A percentile compares a stretch with the other conserved stretches of the same genome.
Evolutionary conservation across 2,113 vertebrate genomes (phyloP).

Genomic region (Trachemys scripta): DNA sequence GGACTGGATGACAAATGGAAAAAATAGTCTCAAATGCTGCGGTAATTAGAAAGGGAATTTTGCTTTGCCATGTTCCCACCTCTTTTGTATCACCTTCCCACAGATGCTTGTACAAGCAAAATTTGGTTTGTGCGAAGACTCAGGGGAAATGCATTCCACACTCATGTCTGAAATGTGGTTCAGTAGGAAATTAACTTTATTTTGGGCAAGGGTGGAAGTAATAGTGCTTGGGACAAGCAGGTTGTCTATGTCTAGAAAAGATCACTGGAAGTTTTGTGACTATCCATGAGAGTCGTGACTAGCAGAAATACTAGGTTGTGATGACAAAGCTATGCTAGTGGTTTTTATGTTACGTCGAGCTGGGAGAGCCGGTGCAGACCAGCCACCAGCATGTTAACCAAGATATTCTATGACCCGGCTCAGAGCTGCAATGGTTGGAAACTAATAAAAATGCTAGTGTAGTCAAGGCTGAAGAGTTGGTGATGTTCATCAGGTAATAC

Average conservation of each 20-base stretch:
- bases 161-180: neutral
- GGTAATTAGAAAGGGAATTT: neutral
- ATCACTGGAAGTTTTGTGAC: neutral
- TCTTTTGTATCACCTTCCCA: neutral
- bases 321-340: neutral
- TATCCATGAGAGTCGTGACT: neutral
- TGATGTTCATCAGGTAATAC: neutral
- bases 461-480: neutral
- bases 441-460: neutral
- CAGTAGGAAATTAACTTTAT: neutral
- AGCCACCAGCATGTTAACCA: neutral
- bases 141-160: neutral
- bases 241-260: neutral
- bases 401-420: neutral
- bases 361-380: neutral
- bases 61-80: neutral
- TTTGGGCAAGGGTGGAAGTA: neutral
- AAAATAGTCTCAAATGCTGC: neutral
- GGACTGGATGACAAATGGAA: neutral
- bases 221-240: neutral
- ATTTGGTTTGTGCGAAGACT: neutral
- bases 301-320: neutral
- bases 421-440: fast-evolving
- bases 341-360: neutral
- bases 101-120: neutral